These are phyloP conservation scores for Hippoglossus hippoglossus DNA, from an alignment of 2,797 vertebrate genomes.

Conservation along the genomic window DNA sequence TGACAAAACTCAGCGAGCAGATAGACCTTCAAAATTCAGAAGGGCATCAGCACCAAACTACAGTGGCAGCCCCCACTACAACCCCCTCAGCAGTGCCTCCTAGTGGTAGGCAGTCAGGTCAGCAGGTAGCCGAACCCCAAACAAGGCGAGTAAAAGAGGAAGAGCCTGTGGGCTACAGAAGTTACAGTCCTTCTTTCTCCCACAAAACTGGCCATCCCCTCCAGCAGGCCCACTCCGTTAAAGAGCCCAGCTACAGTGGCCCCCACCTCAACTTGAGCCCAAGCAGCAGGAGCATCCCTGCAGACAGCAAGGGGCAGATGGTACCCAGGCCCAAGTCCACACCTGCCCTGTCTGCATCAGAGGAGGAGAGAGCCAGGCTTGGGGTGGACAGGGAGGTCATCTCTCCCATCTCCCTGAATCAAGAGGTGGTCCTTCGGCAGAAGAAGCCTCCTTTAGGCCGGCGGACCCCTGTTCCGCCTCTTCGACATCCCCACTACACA, in stretches of 20 bases:
- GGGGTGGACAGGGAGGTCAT: constrained; percentile 75
- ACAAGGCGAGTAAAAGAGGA: constrained; percentile 79
- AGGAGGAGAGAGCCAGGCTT: constrained; percentile 59
- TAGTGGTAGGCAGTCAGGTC: constrained; percentile 51
- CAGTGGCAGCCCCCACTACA: not conserved
- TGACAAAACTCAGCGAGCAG: constrained; percentile 27
- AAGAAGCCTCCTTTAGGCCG: constrained; percentile 88
- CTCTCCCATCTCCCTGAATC: constrained; percentile 78
- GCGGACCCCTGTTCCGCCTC: constrained; percentile 66
- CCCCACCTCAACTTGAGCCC: constrained; percentile 70
- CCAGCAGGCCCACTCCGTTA: constrained; percentile 89
- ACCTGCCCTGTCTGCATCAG: constrained; percentile 33
- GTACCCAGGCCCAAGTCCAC: constrained; percentile 65
- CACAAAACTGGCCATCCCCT: constrained; percentile 85
- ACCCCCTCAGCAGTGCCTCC: constrained; percentile 40
- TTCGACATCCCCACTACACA: constrained; percentile 83
- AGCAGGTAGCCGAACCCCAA: constrained; percentile 82
- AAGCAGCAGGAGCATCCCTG: constrained; percentile 56
- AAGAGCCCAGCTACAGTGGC: constrained; percentile 84
- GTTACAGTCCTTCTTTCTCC: constrained; percentile 91
- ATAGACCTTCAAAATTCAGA: constrained; percentile 30
- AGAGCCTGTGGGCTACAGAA: constrained; percentile 89
- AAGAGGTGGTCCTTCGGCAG: constrained; percentile 89
- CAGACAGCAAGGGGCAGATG: constrained; percentile 31
- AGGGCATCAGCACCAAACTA: constrained; percentile 49